Base-by-base conservation (phyloP, 1,140 invertebrate species). In the Scylla paramamosain region DNA sequence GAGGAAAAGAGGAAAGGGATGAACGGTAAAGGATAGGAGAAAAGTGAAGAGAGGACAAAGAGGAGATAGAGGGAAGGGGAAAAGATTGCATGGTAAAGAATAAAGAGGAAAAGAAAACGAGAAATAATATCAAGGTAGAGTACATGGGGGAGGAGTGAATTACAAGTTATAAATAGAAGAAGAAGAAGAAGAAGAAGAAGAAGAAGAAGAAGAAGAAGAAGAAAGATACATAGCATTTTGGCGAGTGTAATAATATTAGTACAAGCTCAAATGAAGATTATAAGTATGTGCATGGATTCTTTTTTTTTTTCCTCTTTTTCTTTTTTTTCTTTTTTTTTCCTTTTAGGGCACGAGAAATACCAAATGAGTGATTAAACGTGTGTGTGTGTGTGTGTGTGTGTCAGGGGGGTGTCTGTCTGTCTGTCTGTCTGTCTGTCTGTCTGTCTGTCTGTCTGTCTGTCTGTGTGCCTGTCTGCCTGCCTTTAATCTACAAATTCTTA, bases 351-450 rank as follows among this genome's bases (percentile, higher is more conserved):
- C 77, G 77, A 28, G 83, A 0, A 84, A n/a, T 12, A 32, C n/a
- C 31, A 84, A 25, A 10, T 32, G 46, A 29, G 86, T 88, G 32
- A 59, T 28, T 92, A 25, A 32, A 59, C 77, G 91, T 92, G 59
- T 31, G 31, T 92, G 67, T 92, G 77, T 92, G 77, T 52, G 89
- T 48, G 32, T 91, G 48, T 91, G 89, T 91, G 45, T 89, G 87
- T n/a, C 31, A 25, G 88, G 16, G 16, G 14, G 14, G 48, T 59
- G 52, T 59, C 3, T 59, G 52, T 59, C 2, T 59, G 52, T 59
- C 2, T 59, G 52, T 59, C 2, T 59, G 52, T 59, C 2, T 59
- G 52, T 59, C 2, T 59, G 52, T 59, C 2, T 59, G 52, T 12
- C 2, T 59, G 52, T 12, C 12, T 59, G 52, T 59, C 3, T 59